These are phyloP conservation scores for Hyperopisus bebe DNA, from an alignment of 2,113 vertebrate genomes.

Conservation along the genomic window DNA sequence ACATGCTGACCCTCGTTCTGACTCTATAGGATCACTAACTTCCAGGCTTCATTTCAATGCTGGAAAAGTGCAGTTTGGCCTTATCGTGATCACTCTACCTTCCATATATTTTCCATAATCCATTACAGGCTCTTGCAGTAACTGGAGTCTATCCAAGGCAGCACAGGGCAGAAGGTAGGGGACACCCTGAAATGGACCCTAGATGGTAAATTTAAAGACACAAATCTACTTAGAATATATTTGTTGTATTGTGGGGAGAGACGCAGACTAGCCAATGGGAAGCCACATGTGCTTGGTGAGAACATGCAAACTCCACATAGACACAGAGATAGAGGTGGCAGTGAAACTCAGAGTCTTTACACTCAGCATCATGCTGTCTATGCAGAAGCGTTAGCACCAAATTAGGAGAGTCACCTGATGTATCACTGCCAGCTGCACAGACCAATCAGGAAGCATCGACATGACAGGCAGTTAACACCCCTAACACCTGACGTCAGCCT, in stretches of 20 bases:
- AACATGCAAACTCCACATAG: neutral
- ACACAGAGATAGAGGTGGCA: neutral
- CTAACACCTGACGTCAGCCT: neutral
- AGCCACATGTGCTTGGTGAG: neutral
- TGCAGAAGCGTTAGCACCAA: neutral
- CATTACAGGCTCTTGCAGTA: neutral
- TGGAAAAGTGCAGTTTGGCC: neutral
- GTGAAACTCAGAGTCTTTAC: neutral
- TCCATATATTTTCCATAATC: neutral
- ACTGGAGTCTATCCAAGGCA: neutral
- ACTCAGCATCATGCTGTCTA: neutral
- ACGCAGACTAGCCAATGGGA: neutral
- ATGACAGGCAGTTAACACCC: neutral
- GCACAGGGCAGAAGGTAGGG: neutral
- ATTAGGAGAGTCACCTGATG: neutral
- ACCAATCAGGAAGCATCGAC: neutral
- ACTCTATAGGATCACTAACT: neutral
- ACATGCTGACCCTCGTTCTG: neutral
- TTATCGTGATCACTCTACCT: neutral
- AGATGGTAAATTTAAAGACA: neutral
- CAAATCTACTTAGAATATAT: neutral
- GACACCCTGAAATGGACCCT: neutral
- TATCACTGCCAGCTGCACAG: neutral
- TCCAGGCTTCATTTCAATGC: neutral
- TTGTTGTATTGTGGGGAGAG: neutral